A percentile compares a stretch with the other conserved stretches of the same genome.
Conservation (phyloP, 2,888 invertebrate genomes). For the Cynaeus angustus region DNA sequence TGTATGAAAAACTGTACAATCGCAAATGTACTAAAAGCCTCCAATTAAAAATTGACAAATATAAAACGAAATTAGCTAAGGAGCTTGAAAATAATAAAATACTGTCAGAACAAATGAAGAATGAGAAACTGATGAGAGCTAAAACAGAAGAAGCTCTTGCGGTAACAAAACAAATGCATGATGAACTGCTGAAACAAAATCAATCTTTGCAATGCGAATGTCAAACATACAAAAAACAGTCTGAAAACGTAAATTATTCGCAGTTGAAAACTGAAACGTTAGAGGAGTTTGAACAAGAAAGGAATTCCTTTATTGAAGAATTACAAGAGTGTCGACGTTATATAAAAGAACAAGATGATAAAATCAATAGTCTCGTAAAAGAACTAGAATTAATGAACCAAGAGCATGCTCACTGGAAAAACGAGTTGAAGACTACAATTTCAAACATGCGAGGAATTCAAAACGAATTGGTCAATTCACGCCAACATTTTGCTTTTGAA, state of each 20-base stretch:
- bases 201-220: background rate
- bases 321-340: background rate
- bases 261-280: background rate
- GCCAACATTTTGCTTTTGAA: conserved; percentile 63
- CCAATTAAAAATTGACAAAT: background rate
- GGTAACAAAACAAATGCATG: background rate
- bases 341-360: background rate
- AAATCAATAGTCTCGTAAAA: conserved; percentile 66
- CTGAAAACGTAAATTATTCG: background rate
- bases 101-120: background rate
- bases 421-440: background rate
- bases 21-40: background rate
- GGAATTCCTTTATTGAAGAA: background rate
- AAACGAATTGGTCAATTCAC: conserved; percentile 62
- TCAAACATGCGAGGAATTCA: conserved; percentile 56
- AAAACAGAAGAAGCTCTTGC: conserved; percentile 9
- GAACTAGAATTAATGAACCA: conserved; percentile 73
- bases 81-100: conserved; percentile 2
- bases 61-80: background rate
- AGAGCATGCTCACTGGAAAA: conserved; percentile 60
- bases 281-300: background rate
- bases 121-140: background rate
- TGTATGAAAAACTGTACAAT: background rate
- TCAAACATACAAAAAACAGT: background rate
- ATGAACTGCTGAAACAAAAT: conserved; percentile 6